Conservation (phyloP, 2,888 invertebrate genomes). For the Sericinus montela region DNA sequence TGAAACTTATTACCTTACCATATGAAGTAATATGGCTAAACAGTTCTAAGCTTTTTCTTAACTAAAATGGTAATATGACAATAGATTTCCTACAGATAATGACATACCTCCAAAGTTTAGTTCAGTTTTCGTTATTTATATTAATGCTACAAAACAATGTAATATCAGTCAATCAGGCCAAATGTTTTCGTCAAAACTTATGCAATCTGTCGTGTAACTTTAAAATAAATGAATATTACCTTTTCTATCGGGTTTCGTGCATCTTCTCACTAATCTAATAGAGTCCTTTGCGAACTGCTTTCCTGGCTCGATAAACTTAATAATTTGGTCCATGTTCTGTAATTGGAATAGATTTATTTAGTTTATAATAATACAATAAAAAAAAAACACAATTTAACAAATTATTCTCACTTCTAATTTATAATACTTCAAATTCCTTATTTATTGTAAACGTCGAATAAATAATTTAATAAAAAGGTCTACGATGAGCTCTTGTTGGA, state of each 20-base stretch:
- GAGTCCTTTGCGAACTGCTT: conserved; percentile 99
- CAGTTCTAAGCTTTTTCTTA: no score
- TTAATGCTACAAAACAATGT: no score
- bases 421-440: conserved; percentile 1
- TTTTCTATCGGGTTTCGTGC: conserved; percentile 99
- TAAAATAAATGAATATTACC: conserved; percentile 73
- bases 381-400: conserved; percentile 18
- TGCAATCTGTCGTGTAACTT: no score
- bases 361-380: background rate
- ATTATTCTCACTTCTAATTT: conserved; percentile 17
- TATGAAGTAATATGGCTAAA: no score
- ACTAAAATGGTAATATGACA: no score
- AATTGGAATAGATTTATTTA: conserved; percentile 28
- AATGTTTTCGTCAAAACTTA: no score
- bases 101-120: no score
- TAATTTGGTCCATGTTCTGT: conserved; percentile 96
- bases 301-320: conserved; percentile 95
- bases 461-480: conserved; percentile 1
- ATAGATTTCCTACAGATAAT: no score
- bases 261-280: conserved; percentile 97
- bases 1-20: no score
- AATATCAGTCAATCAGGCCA: no score
- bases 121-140: no score
- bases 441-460: background rate
- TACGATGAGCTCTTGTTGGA: conserved; percentile 8